Conservation (phyloP, 2,797 vertebrate species). For the Takifugu ocellatus region DNA sequence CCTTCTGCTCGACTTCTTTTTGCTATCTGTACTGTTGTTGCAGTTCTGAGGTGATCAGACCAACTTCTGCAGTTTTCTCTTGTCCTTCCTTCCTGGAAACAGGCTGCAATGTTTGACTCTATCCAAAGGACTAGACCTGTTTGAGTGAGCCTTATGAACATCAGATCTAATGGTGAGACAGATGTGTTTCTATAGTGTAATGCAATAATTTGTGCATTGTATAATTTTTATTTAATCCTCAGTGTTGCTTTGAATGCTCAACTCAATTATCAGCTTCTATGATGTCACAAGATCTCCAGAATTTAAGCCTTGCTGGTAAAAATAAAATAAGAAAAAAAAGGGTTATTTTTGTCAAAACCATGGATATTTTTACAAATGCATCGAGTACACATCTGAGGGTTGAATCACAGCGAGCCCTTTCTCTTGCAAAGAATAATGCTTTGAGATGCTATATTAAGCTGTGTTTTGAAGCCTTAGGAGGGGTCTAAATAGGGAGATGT, state of each 20-base stretch:
- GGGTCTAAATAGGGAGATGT: conserved; percentile 55
- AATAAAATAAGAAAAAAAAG: conserved; percentile 2
- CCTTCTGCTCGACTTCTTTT: conserved; percentile 14
- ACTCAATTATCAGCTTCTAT: no score
- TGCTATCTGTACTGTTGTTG: conserved; percentile 14
- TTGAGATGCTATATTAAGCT: conserved; percentile 53
- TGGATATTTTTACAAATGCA: conserved; percentile 17
- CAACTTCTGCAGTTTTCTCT: conserved; percentile 24
- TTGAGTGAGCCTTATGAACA: conserved; percentile 78
- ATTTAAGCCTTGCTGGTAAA: conserved; percentile 5
- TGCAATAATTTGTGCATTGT: conserved; percentile 3
- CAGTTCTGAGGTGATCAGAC: conserved; percentile 12
- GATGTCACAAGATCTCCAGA: not conserved
- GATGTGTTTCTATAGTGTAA: conserved; percentile 15
- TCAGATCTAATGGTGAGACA: conserved; percentile 85
- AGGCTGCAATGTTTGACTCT: conserved; percentile 78
- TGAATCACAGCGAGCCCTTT: conserved; percentile 28
- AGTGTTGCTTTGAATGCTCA: conserved; percentile 1
- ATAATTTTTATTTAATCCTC: conserved; percentile 6
- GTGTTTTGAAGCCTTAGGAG: conserved; percentile 55
- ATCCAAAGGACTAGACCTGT: conserved; percentile 76
- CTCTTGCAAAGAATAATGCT: conserved; percentile 31
- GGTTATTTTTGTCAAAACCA: conserved; percentile 15
- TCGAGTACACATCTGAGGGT: conserved; percentile 19
- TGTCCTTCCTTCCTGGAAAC: conserved; percentile 47